Evolutionary conservation across 2,888 invertebrate genomes (phyloP), one percentile per base, ranked within the genome.

Genomic region (Conistra vaccinii): DNA sequence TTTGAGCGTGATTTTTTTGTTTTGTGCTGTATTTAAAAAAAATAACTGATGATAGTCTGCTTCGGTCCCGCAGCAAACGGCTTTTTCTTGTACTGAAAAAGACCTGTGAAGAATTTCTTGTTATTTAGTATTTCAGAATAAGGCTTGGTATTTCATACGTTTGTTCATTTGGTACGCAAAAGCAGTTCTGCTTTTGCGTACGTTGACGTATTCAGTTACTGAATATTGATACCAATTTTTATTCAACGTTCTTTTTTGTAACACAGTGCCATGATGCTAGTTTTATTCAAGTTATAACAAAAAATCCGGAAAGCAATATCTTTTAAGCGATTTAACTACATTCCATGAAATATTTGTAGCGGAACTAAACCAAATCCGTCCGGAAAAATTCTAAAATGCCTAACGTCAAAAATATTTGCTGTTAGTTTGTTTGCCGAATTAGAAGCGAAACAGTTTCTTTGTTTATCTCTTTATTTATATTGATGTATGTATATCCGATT

Each of bases 341-440:
- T 62, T 58, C 2, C 12, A 74, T 69, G 12, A 65, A 80, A 79
- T 48, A 79, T 73, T 69, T 55, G 32, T 45, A 51, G 45, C 58
- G 58, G 66, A 61, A 48, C 45, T 66, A 58, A 14, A 2, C 2
- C 2, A 66, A 83, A 71, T 39, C 17, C 48, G 29, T n/a, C 58
- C 60, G 55, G 26, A 58, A 55, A 57, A 42, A n/a, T 77, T 65
- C 20, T 63, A 83, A 78, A 83, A 69, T 45, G 29, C 20, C 12
- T 10, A 9, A n/a, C n/a, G 9, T 2, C 29, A 58, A 23, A 23
- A 42, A 66, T 53, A 58, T 55, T 67, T 23, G 14, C 5, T 39
- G 7, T n/a, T n/a, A 45, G 17, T 35, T 61, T 32, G 7, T 53
- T 29, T 32, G 10, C 14, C 17, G 14, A 42, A 63, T 42, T n/a